Evolutionary conservation across 2,888 invertebrate species (phyloP), one percentile per base, ranked within the genome.

Genomic region (Caenorhabditis panamensis): DNA sequence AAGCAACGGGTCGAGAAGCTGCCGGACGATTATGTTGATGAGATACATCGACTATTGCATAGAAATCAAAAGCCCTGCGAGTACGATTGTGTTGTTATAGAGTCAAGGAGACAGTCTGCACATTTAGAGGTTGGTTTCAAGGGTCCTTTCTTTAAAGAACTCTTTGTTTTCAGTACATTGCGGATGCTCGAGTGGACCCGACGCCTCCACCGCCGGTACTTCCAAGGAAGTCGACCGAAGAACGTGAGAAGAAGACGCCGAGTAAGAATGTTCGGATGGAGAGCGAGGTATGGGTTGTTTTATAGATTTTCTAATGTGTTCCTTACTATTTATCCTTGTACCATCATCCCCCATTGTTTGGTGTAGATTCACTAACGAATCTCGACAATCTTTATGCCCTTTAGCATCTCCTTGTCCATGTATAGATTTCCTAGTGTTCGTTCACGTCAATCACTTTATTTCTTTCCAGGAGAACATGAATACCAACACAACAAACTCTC

Each of bases 11-110:
- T 77, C 26, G 81, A 81, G 26, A 69, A 73, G 49, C 59, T 81
- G 31, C 81, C 81, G 0, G 81, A 81, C 22, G 68, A 81, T 31
- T 81, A 81, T 63, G 77, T 81, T 9, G 81, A 81, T 36, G 81
- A 81, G 37, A 81, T 81, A 31, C 76, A 77, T 18, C 51, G 77
- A 22, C 31, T 81, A 11, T 31, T 81, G 62, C 72, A 77, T 16
- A 26, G 64, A 13, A 75, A 81, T 56, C 71, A 72, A 31, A 76
- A 76, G 16, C 31, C 59, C 11, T 61, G 76, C 47, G 75, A 80
- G 54, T 80, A 80, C 49, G 69, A 75, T 44, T 81, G 80, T 62
- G 80, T 81, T 11, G 66, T 76, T 20, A 28, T 76, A 24, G 80
- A 81, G 58, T 79, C 73, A 8, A 36, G 64, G 44, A 61, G 72